These are phyloP conservation scores for Danio choprae DNA, from an alignment of 2,797 vertebrate genomes.

Conservation along the genomic window DNA sequence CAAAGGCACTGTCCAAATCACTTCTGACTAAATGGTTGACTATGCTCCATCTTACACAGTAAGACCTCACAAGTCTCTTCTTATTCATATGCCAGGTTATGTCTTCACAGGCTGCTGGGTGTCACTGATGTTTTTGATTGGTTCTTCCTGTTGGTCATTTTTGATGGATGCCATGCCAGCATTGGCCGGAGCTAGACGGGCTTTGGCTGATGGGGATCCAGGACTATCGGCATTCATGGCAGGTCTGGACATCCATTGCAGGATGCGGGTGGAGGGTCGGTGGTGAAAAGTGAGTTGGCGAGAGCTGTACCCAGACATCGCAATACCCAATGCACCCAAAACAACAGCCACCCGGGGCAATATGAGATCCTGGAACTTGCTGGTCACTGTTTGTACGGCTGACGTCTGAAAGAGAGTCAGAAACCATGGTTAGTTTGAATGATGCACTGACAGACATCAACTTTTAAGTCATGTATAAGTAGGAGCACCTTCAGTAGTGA, in stretches of 20 bases:
- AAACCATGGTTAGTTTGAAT: background rate
- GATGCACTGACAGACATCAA: background rate
- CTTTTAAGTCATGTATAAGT: background rate
- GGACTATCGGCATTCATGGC: background rate
- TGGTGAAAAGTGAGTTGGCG: conserved; percentile 76
- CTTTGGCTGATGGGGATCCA: background rate
- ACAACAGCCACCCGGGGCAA: conserved; percentile 72
- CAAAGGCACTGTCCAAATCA: conserved; percentile 39
- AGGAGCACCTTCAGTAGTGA: background rate
- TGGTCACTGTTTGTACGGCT: conserved; percentile 66
- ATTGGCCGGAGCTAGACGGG: conserved; percentile 4
- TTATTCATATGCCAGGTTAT: background rate
- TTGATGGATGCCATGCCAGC: background rate
- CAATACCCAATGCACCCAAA: conserved; percentile 75
- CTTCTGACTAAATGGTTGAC: background rate
- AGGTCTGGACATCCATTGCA: conserved; percentile 64
- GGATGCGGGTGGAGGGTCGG: conserved; percentile 72
- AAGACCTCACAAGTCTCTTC: conserved; percentile 21
- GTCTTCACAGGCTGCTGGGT: conserved; percentile 16
- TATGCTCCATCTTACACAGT: conserved; percentile 24
- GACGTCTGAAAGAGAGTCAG: conserved; percentile 67
- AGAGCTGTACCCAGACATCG: conserved; percentile 79
- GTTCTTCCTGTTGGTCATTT: conserved; percentile 6
- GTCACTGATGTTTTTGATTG: conserved; percentile 15
- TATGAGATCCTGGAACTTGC: conserved; percentile 61